Evolutionary conservation across 2,113 vertebrate species (phyloP), one percentile per base, ranked within the genome.

Genomic region (Sterrhoptilus dennistouni): DNA sequence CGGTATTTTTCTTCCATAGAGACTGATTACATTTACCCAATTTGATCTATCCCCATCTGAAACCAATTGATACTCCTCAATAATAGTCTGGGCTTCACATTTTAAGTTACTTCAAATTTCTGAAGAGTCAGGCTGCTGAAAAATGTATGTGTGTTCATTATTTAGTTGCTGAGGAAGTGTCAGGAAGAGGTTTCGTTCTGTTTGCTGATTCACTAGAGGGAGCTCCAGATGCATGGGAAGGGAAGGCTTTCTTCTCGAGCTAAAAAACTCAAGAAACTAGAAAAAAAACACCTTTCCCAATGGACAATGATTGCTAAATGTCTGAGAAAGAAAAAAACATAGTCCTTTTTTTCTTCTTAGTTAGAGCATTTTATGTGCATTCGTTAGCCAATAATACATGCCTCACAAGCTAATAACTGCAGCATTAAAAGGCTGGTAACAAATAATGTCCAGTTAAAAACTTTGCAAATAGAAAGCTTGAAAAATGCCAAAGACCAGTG

Each of bases 191-290:
- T 76, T 92, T 93, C 14, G 27, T 14, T 21, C 86, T 57, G 36
- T 24, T 78, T 59, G 23, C 17, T 70, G 75, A n/a, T 35, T 95
- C 98, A 91, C 97, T 98, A 97, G 98, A 98, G 98, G 98, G 98
- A 98, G 97, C 98, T 98, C 97, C 96, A 94, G 96, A 95, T 85
- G 97, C 97, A 92, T 3, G 29, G 27, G 80, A 95, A 93, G 17
- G 33, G 44, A 95, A 83, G 8, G 40, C 49, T 96, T 95, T 96
- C 54, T 93, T 95, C 71, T 93, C 56, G 56, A 70, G 45, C 65
- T 16, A 9, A 17, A 75, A 40, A 91, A 63, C 20, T 61, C 36
- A 76, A 61, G 74, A 50, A 95, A 91, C 45, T 12, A 38, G 45
- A 36, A 76, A 90, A 90, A 91, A 91, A 93, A 93, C 35, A 80